Conservation (phyloP, 2,888 invertebrate species). For the Euplexia lucipara region DNA sequence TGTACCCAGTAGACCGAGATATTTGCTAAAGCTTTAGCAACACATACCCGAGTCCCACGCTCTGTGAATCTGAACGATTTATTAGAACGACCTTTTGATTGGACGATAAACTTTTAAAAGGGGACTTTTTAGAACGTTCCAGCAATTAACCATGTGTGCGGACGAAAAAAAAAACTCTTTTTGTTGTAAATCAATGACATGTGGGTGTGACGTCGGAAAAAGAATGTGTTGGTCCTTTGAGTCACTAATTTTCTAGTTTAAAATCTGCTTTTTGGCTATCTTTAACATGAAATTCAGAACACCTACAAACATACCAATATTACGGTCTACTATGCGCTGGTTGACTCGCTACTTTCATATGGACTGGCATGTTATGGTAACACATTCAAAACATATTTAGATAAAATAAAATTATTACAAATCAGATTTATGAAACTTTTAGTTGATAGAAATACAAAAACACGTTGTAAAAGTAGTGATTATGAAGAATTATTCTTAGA, state of each 20-base stretch:
- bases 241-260: neutral
- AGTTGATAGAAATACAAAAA: no score
- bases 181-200: neutral
- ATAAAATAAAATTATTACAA: no score
- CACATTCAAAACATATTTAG: no score
- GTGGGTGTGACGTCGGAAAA: neutral
- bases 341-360: no score
- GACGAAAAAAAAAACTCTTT: neutral
- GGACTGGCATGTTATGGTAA: no score
- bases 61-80: conserved; percentile 41
- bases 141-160: conserved; percentile 19
- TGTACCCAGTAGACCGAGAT: conserved; percentile 7
- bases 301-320: neutral
- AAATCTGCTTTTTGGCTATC: neutral
- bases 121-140: conserved; percentile 32
- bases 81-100: conserved; percentile 41
- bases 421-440: no score
- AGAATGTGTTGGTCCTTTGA: conserved; percentile 7
- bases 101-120: conserved; percentile 25
- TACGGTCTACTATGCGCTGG: no score
- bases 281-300: neutral
- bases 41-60: conserved; percentile 34
- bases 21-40: conserved; percentile 32
- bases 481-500: no score
- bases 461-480: no score